Evolutionary conservation across 2,888 invertebrate genomes (phyloP), one percentile per base, ranked within the genome.

Genomic region (Erebia ligea): DNA sequence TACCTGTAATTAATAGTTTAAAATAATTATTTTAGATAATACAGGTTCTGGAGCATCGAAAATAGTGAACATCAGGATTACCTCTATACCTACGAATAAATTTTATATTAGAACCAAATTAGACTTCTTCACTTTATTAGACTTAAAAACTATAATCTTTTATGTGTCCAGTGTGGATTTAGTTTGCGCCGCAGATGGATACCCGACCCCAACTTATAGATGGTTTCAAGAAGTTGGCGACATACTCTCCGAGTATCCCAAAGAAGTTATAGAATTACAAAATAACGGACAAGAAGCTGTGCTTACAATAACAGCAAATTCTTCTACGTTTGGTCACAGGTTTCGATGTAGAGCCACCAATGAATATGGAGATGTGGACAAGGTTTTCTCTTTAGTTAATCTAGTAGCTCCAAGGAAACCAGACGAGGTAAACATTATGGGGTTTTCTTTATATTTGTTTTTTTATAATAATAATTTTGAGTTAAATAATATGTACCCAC

Each of bases 321-420:
- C 80, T 1, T 75, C 84, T 0, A 82, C 82, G 1, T 86, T 85
- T 57, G 84, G 81, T 0, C 80, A 85, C 61, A 82, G 73, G 58
- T 91, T 83, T 62, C 83, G 79, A 67, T 92, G 92, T 72, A 76
- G 80, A 67, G 91, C 88, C 0, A 82, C 76, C 2, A 92, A 92
- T 65, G 75, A 77, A 2, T 77, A 82, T 57, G 92, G 91, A 0
- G 78, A 76, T 0, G 70, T 81, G 4, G 82, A 83, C 0, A 84
- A 84, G 74, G 76, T 76, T 25, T 89, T 86, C 70, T 73, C 72
- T 15, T 54, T 92, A 63, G 40, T 82, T 34, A 82, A 83, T 74
- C 75, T 84, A 63, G 83, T 81, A 25, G 82, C 78, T 64, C 91
- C 91, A 5, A 76, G 68, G 11, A 79, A 76, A 77, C 87, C 88